Evolutionary conservation across 2,113 vertebrate genomes (phyloP).

Genomic region (Amphiprion ocellaris): DNA sequence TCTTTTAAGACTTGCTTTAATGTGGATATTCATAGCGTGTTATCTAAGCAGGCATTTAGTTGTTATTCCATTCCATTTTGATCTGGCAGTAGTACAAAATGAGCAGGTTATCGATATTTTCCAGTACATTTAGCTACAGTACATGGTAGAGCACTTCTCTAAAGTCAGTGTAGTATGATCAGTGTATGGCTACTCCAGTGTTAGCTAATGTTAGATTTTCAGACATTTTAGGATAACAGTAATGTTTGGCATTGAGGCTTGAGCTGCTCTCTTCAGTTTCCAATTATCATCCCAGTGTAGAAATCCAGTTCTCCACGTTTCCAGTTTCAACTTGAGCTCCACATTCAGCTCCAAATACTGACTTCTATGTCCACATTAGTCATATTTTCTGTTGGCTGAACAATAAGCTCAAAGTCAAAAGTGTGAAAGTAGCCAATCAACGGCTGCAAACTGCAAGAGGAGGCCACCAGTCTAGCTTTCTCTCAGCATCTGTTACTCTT

Average conservation of each 20-base stretch:
- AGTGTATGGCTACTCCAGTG: constrained; percentile 79
- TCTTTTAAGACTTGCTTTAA: constrained; percentile 67
- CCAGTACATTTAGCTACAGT: constrained; percentile 71
- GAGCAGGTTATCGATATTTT: constrained; percentile 69
- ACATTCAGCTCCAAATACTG: constrained; percentile 7
- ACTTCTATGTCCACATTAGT: constrained; percentile 31
- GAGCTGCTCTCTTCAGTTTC: constrained; percentile 56
- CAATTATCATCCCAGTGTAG: constrained; percentile 60
- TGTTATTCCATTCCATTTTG: constrained; percentile 63
- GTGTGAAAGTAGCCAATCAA: constrained; percentile 53
- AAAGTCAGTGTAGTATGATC: constrained; percentile 63
- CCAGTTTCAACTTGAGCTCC: constrained; percentile 20
- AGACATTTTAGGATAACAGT: constrained; percentile 60
- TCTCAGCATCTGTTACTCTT: constrained; percentile 16
- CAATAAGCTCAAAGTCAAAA: constrained; percentile 18
- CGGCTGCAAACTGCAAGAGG: constrained; percentile 42
- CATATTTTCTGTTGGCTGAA: constrained; percentile 2
- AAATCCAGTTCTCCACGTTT: constrained; percentile 56
- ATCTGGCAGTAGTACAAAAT: constrained; percentile 71
- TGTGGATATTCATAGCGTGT: constrained; percentile 66
- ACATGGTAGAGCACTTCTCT: constrained; percentile 59
- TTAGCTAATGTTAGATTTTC: constrained; percentile 60
- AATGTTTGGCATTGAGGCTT: constrained; percentile 65
- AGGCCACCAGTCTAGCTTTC: constrained; percentile 27
- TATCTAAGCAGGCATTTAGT: constrained; percentile 68